phyloP scores from a whole-genome alignment of 1,140 invertebrate species.

The Drosophila pectinifera region DNA sequence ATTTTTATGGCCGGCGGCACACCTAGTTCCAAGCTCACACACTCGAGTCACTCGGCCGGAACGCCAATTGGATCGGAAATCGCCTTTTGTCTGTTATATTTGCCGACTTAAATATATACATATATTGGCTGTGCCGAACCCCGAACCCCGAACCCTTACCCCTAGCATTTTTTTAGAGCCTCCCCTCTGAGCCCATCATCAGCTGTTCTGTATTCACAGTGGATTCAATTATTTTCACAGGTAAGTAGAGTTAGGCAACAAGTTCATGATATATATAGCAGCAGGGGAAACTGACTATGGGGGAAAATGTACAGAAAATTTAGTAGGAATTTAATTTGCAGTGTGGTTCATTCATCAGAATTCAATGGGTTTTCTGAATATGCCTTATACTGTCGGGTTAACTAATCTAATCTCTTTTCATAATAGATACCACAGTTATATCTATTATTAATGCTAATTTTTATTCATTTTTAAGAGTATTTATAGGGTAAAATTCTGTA shows the following conservation, averaged over 20 bases:
- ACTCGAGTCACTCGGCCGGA: constrained; percentile 54
- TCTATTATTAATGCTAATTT: no score
- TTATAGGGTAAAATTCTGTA: no score
- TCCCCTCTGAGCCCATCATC: constrained; percentile 50
- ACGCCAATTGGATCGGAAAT: constrained; percentile 71
- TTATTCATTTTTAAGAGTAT: no score
- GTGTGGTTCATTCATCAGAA: no score
- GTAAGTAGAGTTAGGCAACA: constrained; percentile 49
- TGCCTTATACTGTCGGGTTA: no score
- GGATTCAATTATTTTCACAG: constrained; percentile 58
- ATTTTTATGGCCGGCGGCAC: constrained; percentile 51
- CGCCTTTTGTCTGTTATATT: constrained; percentile 49
- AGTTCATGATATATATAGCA: constrained; percentile 2
- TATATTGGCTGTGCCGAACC: constrained; percentile 1
- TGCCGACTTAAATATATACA: constrained; percentile 10
- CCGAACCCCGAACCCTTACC: background rate
- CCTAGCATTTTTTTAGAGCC: background rate
- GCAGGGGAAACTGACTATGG: constrained; percentile 14
- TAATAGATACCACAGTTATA: no score
- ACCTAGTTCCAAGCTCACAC: constrained; percentile 50
- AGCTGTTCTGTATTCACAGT: constrained; percentile 59
- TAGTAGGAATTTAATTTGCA: background rate
- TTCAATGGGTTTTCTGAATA: no score
- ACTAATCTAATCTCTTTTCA: no score
- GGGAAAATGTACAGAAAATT: background rate